phyloP scores from a whole-genome alignment of 2,797 vertebrate genomes.

The Glossophaga mutica region DNA sequence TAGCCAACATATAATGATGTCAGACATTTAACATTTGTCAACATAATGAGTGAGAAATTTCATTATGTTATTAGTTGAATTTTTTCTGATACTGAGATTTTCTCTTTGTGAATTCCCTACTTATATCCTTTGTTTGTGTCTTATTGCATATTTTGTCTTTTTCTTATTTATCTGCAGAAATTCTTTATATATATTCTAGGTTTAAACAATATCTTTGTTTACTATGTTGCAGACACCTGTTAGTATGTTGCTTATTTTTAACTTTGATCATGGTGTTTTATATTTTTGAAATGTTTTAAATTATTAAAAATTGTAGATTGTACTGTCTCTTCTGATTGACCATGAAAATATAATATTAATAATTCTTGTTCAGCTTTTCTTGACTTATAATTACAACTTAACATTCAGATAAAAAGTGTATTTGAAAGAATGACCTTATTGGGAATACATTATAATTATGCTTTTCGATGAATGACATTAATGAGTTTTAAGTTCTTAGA shows the following conservation, averaged over 20 bases:
- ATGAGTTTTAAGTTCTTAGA: slow-evolving; percentile 31
- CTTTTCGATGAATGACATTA: background rate
- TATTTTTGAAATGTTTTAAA: background rate
- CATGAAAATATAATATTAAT: background rate
- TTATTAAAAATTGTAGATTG: slow-evolving; percentile 21
- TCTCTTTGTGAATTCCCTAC: background rate
- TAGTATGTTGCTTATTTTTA: slow-evolving; percentile 3
- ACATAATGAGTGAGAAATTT: slow-evolving; percentile 25
- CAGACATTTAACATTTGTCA: background rate
- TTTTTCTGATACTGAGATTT: background rate
- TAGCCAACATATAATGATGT: background rate
- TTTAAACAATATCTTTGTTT: background rate
- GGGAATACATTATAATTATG: background rate
- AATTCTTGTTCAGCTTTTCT: background rate
- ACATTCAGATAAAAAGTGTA: slow-evolving; percentile 4
- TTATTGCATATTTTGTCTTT: background rate
- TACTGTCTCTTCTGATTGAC: background rate
- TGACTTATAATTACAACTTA: slow-evolving; percentile 40
- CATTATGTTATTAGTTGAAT: background rate
- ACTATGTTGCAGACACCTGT: background rate
- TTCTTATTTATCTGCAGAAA: background rate
- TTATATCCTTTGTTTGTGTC: background rate
- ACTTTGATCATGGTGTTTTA: background rate
- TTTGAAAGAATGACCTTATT: slow-evolving; percentile 36
- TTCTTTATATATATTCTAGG: background rate